Conservation (phyloP, 2,888 invertebrate species). For the Oligia strigilis region DNA sequence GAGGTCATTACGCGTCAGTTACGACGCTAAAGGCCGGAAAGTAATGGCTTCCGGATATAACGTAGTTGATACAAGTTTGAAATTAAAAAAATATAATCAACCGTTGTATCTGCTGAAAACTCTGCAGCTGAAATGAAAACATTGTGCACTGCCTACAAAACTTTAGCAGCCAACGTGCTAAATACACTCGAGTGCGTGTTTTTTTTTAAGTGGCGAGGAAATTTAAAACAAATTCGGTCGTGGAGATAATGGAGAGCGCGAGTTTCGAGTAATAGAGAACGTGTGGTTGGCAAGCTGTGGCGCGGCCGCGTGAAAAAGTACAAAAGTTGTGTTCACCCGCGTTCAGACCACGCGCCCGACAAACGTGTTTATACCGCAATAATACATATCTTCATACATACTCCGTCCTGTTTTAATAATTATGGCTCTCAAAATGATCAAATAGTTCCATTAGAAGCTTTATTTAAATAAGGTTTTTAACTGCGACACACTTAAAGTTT, state of each 20-base stretch:
- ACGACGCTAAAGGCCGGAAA: slow-evolving; percentile 74
- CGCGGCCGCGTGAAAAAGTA: slow-evolving; percentile 85
- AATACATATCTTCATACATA: slow-evolving; percentile 37
- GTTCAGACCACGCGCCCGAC: slow-evolving; percentile 75
- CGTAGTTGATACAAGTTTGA: slow-evolving; percentile 60
- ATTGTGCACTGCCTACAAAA: slow-evolving; percentile 69
- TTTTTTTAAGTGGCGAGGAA: slow-evolving; percentile 79
- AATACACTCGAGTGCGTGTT: slow-evolving; percentile 76
- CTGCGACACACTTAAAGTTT: slow-evolving; percentile 57
- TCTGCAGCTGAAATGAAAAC: slow-evolving; percentile 72
- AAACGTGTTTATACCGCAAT: slow-evolving; percentile 69
- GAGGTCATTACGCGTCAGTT: slow-evolving; percentile 86
- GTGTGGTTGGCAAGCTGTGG: slow-evolving; percentile 87
- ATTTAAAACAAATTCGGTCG: slow-evolving; percentile 87
- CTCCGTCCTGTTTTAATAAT: slow-evolving; percentile 24
- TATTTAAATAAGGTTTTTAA: slow-evolving; percentile 47
- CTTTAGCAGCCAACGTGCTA: slow-evolving; percentile 71
- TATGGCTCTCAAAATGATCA: neutral
- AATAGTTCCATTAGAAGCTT: slow-evolving; percentile 4
- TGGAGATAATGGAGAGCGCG: slow-evolving; percentile 87
- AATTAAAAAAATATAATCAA: slow-evolving; percentile 23
- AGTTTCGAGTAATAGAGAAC: slow-evolving; percentile 87
- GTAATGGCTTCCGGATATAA: slow-evolving; percentile 73
- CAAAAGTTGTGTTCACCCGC: slow-evolving; percentile 83
- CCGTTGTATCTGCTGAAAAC: slow-evolving; percentile 61